Percentiles rank a stretch among this genome's conserved stretches.
phyloP scores from a whole-genome alignment of 1,140 invertebrate species.

The Trinorchestia longiramus region DNA sequence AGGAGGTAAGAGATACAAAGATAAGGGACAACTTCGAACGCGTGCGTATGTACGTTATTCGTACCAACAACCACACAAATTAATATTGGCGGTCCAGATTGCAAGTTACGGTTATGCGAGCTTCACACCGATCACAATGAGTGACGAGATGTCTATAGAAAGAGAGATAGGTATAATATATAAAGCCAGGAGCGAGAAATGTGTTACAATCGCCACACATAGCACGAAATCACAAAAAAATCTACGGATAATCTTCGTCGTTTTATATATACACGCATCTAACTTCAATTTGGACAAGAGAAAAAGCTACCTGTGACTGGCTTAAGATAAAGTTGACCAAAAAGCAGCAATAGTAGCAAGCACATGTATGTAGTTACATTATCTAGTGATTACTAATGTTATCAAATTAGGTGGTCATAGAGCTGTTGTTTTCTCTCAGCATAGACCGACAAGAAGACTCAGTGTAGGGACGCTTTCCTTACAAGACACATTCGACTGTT shows the following conservation, averaged over 20 bases:
- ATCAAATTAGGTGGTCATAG: not conserved
- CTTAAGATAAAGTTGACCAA: not conserved
- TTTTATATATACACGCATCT: slow-evolving; percentile 1
- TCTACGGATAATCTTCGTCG: not conserved
- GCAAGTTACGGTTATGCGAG: not conserved
- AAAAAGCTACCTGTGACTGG: not conserved
- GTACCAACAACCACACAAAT: not conserved
- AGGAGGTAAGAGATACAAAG: not conserved
- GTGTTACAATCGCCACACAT: not conserved
- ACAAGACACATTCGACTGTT: not conserved
- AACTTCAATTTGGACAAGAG: not conserved
- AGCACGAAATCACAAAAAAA: not conserved
- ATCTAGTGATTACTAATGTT: not conserved
- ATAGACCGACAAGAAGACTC: not conserved
- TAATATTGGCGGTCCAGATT: not conserved
- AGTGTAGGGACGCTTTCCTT: not conserved
- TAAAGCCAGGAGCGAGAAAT: not conserved
- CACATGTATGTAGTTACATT: not conserved
- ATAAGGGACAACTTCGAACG: not conserved
- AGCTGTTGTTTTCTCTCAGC: not conserved
- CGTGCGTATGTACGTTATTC: not conserved
- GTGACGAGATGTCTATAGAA: not conserved
- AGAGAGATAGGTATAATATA: not conserved
- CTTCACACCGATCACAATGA: not conserved
- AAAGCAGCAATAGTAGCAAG: not conserved